A percentile compares a stretch with the other conserved stretches of the same genome.
These are phyloP conservation scores for Plotosus lineatus DNA, from an alignment of 2,113 vertebrate species.

Conservation along the genomic window DNA sequence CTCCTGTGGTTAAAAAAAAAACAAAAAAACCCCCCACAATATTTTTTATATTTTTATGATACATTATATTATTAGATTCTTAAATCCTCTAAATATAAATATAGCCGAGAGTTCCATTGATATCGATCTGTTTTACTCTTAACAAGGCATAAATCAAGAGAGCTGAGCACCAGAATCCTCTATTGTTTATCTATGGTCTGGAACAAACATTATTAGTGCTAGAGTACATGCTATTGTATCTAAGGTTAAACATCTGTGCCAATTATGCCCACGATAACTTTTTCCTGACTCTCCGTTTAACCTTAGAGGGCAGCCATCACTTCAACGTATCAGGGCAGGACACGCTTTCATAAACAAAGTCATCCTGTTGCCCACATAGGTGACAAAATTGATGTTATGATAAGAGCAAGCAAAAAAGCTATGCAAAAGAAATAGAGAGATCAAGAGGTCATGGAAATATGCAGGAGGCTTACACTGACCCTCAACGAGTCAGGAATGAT, in stretches of 20 bases:
- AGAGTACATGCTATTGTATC: constrained; percentile 26
- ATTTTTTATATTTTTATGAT: no score
- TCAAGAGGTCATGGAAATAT: constrained; percentile 15
- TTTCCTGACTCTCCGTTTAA: constrained; percentile 44
- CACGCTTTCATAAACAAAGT: constrained; percentile 54
- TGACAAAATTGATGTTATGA: constrained; percentile 59
- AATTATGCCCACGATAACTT: constrained; percentile 29
- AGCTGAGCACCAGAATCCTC: constrained; percentile 17
- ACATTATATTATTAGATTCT: background rate
- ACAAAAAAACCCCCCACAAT: background rate
- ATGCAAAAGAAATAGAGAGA: background rate
- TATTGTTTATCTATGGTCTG: constrained; percentile 18
- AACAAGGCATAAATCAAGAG: background rate
- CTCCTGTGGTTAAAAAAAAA: constrained; percentile 68
- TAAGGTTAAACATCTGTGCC: constrained; percentile 27
- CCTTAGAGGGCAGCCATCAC: constrained; percentile 40
- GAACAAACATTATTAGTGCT: constrained; percentile 26
- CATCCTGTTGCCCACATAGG: constrained; percentile 57
- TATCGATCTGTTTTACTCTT: background rate
- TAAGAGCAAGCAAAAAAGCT: constrained; percentile 42
- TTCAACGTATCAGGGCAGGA: constrained; percentile 56
- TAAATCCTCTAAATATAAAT: background rate
- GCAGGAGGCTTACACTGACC: constrained; percentile 11
- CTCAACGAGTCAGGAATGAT: background rate
- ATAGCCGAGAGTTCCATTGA: background rate